Evolutionary conservation across 2,888 invertebrate species (phyloP).

Genomic region (Lepidocyrtoides sp.): DNA sequence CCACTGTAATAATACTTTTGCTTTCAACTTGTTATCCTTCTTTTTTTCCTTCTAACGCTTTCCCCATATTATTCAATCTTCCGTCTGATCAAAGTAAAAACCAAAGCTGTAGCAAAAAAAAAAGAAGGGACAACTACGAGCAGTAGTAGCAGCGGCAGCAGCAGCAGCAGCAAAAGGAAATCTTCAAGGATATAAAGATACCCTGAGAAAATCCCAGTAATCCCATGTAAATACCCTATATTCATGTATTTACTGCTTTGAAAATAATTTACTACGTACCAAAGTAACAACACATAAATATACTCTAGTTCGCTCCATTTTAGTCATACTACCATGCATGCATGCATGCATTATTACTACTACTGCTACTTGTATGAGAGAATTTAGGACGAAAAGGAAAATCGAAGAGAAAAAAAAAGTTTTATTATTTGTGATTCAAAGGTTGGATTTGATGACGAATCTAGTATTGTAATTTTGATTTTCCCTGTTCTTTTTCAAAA

Average conservation of each 20-base stretch:
- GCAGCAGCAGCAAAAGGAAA: slow-evolving; percentile 8
- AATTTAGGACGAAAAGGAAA: not conserved
- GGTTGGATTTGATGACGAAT: not conserved
- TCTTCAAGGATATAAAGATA: slow-evolving; percentile 56
- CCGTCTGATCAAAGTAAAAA: slow-evolving; percentile 55
- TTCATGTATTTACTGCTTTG: slow-evolving; percentile 41
- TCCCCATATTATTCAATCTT: slow-evolving; percentile 68
- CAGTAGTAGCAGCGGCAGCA: not conserved
- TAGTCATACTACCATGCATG: no score
- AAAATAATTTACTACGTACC: slow-evolving; percentile 36
- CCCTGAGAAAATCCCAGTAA: slow-evolving; percentile 63
- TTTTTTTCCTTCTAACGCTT: slow-evolving; percentile 16
- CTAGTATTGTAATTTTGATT: not conserved
- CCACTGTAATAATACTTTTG: not conserved
- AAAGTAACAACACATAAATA: not conserved
- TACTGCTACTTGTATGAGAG: no score
- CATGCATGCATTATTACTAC: no score
- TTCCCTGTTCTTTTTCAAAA: not conserved
- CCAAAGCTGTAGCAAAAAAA: slow-evolving; percentile 6
- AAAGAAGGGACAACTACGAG: not conserved
- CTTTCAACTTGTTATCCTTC: slow-evolving; percentile 50
- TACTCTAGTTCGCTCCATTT: not conserved
- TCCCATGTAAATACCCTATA: slow-evolving; percentile 70
- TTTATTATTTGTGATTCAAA: not conserved
- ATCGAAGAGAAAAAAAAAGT: not conserved